These are phyloP conservation scores for Conchocele bisecta DNA, from an alignment of 2,888 invertebrate species.

Conservation along the genomic window DNA sequence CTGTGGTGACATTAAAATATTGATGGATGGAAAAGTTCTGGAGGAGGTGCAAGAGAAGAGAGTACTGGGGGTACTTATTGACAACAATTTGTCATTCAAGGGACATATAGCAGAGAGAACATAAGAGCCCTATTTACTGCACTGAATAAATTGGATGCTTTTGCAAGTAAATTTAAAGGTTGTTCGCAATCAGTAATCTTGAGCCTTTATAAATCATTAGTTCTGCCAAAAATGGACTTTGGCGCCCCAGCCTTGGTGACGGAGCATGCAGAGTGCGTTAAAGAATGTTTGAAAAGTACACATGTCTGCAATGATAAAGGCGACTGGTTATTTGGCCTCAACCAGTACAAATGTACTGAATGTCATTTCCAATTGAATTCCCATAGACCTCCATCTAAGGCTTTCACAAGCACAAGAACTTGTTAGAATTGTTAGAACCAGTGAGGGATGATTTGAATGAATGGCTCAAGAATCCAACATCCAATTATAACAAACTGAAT, in stretches of 20 bases:
- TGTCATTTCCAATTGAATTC: slow-evolving; percentile 6
- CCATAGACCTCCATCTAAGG: slow-evolving; percentile 5
- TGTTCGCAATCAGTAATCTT: slow-evolving; percentile 13
- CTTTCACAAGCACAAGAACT: too few relatives aligned
- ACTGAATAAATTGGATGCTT: not conserved
- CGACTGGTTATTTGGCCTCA: slow-evolving; percentile 1
- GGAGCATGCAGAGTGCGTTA: not conserved
- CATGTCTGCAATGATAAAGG: slow-evolving; percentile 16
- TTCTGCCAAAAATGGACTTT: slow-evolving; percentile 10
- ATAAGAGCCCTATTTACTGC: not conserved
- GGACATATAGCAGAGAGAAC: not conserved
- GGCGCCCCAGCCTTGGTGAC: not conserved
- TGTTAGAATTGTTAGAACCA: too few relatives aligned
- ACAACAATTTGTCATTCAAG: not conserved
- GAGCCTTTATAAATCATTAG: slow-evolving; percentile 21
- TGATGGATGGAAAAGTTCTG: not conserved
- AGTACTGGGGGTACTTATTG: not conserved
- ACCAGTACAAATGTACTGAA: slow-evolving; percentile 23
- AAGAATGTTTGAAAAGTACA: slow-evolving; percentile 4
- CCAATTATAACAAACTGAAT: too few relatives aligned
- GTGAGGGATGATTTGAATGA: too few relatives aligned
- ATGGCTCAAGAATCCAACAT: too few relatives aligned
- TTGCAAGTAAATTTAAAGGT: not conserved
- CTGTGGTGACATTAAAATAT: not conserved
- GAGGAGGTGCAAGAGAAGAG: not conserved